Evolutionary conservation across 2,113 vertebrate species (phyloP).

Genomic region (Vidua chalybeata): DNA sequence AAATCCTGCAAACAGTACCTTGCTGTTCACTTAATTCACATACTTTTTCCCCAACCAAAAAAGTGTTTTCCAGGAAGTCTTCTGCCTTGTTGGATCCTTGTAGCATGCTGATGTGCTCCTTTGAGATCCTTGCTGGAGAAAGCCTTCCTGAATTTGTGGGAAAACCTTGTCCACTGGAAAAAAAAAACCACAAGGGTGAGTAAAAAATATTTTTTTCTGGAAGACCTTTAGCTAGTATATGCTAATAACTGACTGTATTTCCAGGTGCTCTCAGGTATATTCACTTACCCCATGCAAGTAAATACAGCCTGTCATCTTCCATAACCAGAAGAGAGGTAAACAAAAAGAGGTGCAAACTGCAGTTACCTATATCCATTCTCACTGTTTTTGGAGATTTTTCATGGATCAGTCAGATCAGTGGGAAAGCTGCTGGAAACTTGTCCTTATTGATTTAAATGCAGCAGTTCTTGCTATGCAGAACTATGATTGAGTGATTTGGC

Average conservation of each 20-base stretch:
- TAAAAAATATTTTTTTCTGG: neutral
- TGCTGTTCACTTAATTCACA: neutral
- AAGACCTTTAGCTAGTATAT: neutral
- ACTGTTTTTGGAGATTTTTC: neutral
- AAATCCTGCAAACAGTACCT: neutral
- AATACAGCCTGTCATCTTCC: neutral
- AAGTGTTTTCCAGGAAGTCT: conserved; percentile 48
- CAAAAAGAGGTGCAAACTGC: neutral
- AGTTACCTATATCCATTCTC: neutral
- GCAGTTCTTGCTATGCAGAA: neutral
- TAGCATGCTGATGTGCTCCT: conserved; percentile 59
- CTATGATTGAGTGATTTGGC: neutral
- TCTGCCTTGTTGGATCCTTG: conserved; percentile 66
- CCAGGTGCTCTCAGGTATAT: neutral
- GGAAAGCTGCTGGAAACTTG: neutral
- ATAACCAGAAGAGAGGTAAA: neutral
- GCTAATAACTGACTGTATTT: neutral
- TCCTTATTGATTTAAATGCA: neutral
- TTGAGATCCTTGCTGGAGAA: conserved; percentile 63
- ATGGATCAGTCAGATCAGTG: neutral
- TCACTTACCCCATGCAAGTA: neutral
- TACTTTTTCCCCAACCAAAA: neutral
- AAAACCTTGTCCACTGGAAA: conserved; percentile 60
- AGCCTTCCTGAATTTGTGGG: conserved; percentile 73
- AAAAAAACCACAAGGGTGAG: conserved; percentile 33